Evolutionary conservation across 2,888 invertebrate genomes (phyloP), one percentile per base, ranked within the genome.

Genomic region (Nomada fucata): DNA sequence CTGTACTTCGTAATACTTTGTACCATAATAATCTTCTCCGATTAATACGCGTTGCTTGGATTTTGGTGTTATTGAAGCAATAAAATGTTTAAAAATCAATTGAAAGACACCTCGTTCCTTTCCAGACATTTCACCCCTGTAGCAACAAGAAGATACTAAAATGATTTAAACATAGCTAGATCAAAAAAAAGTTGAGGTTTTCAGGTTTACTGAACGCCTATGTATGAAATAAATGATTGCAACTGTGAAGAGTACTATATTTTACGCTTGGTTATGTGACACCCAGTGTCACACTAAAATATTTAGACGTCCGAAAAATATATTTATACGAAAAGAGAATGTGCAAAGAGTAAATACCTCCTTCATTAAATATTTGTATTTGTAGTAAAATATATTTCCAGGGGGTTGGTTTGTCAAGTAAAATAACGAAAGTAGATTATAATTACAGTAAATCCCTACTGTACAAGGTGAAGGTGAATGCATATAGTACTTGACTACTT

Each of bases 21-120:
- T 98, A 0, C 98, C 98, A 91, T 96, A 95, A 90, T 96, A 96
- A 94, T 98, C 98, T 89, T 95, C 95, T 0, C 98, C 98, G 1
- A 95, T 89, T 88, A 95, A 94, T 36, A 95, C 94, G 2, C 82
- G 76, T 72, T 75, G 85, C 5, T 50, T 53, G 0, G 70, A 13
- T 23, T 61, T 76, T 0, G 95, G 95, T 81, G 86, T 93, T 0
- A 97, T 87, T 0, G 97, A 96, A 81, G 96, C 95, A 2, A 96
- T 90, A 87, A 97, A 96, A 91, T 96, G 95, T 83, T 93, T 94
- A 23, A 95, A 92, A 13, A 96, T 95, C 79, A 95, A 95, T 64
- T 57, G 83, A 9, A 93, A 80, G 9, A 92, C 29, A 1, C 91
- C 86, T 47, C 92, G 87, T 42, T 91, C 88, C 52, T 85, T 90